These are phyloP conservation scores for Calliphora vicina DNA, from an alignment of 1,140 invertebrate species.

Conservation along the genomic window DNA sequence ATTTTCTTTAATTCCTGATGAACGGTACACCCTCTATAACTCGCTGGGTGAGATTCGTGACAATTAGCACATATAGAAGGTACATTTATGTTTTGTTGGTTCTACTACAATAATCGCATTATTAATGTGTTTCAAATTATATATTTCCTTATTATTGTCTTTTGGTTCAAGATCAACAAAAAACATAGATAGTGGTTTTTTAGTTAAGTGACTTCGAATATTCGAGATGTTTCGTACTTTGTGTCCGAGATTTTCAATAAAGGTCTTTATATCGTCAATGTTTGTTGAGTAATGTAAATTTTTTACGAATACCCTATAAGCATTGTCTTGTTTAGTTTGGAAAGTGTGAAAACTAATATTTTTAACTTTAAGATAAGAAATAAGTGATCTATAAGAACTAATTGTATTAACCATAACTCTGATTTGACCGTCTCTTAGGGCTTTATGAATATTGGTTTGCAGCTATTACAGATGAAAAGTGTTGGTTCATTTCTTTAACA, in stretches of 20 bases:
- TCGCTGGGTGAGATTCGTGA: not conserved
- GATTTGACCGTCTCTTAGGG: not conserved
- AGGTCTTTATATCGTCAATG: not conserved
- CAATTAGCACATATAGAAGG: not conserved
- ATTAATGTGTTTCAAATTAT: not conserved
- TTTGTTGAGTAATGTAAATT: too few relatives aligned
- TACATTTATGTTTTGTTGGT: not conserved
- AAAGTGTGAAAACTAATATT: not conserved
- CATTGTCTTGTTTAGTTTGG: not conserved
- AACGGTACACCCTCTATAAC: not conserved
- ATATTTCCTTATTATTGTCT: not conserved
- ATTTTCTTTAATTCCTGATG: not conserved
- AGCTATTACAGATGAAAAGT: not conserved
- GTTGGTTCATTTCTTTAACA: not conserved
- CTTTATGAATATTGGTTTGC: not conserved
- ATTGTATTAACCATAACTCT: not conserved
- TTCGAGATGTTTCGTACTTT: not conserved
- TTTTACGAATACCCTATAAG: not conserved
- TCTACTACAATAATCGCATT: not conserved
- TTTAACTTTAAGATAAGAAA: not conserved
- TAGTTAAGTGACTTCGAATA: not conserved
- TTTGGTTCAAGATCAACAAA: not conserved
- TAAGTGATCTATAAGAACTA: not conserved
- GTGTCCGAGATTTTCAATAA: not conserved
- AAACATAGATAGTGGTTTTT: not conserved